Percentiles rank a stretch among this genome's conserved stretches.
phyloP scores from a whole-genome alignment of 1,140 invertebrate genomes.

The Manduca sexta region DNA sequence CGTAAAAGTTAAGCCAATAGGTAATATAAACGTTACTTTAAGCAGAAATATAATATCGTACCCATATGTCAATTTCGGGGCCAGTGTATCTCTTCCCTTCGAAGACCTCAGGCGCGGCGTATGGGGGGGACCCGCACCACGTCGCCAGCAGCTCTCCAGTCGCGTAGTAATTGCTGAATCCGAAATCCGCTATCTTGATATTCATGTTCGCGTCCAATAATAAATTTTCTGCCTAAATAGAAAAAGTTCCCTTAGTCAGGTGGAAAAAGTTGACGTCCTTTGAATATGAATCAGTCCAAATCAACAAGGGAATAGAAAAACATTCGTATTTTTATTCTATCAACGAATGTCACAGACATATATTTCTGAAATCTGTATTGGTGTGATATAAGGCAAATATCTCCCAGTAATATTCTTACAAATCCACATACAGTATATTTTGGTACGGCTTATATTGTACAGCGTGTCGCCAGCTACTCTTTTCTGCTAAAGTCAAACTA shows the following conservation, averaged over 20 bases:
- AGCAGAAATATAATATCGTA: conserved; percentile 61
- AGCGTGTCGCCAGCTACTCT: too few relatives aligned
- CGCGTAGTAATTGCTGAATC: conserved; percentile 95
- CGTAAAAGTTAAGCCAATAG: background rate
- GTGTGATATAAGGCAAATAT: too few relatives aligned
- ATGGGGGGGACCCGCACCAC: conserved; percentile 98
- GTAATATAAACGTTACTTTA: conserved; percentile 2
- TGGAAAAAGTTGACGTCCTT: background rate
- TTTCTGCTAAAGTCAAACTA: too few relatives aligned
- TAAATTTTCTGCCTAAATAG: conserved; percentile 91
- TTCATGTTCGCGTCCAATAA: conserved; percentile 95
- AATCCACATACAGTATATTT: too few relatives aligned
- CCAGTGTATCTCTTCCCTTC: conserved; percentile 97
- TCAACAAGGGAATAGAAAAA: background rate
- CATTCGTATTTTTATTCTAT: background rate
- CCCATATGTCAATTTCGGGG: conserved; percentile 98
- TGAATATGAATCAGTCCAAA: conserved; percentile 1
- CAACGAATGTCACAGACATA: background rate
- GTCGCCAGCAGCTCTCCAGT: conserved; percentile 88
- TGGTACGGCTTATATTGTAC: too few relatives aligned
- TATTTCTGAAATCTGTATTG: background rate
- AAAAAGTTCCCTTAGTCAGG: conserved; percentile 21
- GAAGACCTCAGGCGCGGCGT: conserved; percentile 98
- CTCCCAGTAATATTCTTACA: too few relatives aligned
- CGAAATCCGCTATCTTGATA: conserved; percentile 98